Evolutionary conservation across 2,113 vertebrate species (phyloP).

Genomic region (Gila orcuttii): DNA sequence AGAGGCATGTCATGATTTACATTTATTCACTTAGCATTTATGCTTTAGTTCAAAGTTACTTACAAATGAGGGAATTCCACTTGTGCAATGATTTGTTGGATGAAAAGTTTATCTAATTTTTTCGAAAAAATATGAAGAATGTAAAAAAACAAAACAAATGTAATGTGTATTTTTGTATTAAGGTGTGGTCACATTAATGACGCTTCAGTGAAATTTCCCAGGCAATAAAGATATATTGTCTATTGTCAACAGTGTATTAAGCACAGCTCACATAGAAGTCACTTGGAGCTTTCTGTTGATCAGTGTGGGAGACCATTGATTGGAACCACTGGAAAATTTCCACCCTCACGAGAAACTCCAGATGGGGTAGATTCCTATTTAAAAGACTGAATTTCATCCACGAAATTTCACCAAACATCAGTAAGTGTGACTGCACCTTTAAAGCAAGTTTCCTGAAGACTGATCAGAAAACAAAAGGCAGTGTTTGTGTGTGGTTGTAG

Average conservation of each 20-base stretch:
- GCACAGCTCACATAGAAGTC: not conserved
- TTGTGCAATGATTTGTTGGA: not conserved
- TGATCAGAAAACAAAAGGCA: slow-evolving; percentile 16
- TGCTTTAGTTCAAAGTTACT: not conserved
- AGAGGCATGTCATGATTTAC: too few relatives aligned
- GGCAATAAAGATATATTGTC: not conserved
- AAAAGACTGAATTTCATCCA: not conserved
- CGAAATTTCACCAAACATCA: not conserved
- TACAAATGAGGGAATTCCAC: not conserved
- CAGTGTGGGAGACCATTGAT: not conserved
- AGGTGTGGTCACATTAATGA: not conserved
- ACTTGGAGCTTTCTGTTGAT: not conserved
- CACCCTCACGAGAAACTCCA: not conserved
- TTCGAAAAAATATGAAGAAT: not conserved
- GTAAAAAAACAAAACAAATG: not conserved
- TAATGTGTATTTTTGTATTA: not conserved
- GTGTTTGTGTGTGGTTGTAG: not conserved
- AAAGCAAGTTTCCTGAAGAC: not conserved
- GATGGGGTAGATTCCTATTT: not conserved
- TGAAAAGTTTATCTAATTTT: not conserved
- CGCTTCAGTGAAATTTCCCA: not conserved
- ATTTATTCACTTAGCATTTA: too few relatives aligned
- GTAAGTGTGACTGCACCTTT: not conserved
- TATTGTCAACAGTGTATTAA: not conserved
- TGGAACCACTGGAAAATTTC: not conserved